phyloP scores from a whole-genome alignment of 2,113 vertebrate genomes.

The Pungitius pungitius region DNA sequence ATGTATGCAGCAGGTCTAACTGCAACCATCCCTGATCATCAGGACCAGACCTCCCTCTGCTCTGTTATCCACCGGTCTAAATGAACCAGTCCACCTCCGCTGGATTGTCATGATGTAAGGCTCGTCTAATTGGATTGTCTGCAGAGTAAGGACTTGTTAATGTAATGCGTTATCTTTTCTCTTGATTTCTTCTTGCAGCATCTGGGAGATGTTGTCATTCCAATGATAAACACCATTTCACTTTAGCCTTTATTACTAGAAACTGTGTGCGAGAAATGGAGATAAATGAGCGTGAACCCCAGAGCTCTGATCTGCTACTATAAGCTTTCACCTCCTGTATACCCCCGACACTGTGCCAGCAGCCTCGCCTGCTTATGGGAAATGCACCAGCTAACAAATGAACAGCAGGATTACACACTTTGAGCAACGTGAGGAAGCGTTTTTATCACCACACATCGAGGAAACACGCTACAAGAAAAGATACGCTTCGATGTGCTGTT shows the following conservation, averaged over 20 bases:
- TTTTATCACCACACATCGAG: slow-evolving; percentile 62
- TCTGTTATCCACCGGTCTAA: slow-evolving; percentile 67
- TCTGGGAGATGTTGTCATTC: slow-evolving; percentile 81
- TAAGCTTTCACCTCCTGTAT: slow-evolving; percentile 72
- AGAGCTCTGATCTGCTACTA: slow-evolving; percentile 74
- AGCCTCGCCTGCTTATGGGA: slow-evolving; percentile 67
- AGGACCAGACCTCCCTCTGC: slow-evolving; percentile 69
- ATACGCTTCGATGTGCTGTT: slow-evolving; percentile 40
- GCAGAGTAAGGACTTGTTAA: slow-evolving; percentile 72
- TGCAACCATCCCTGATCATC: slow-evolving; percentile 62
- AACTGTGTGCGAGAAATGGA: slow-evolving; percentile 78
- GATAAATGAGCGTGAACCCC: slow-evolving; percentile 80
- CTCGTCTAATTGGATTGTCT: slow-evolving; percentile 75
- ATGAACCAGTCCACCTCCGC: slow-evolving; percentile 72
- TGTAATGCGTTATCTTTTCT: slow-evolving; percentile 75
- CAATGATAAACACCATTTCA: slow-evolving; percentile 81
- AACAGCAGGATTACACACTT: slow-evolving; percentile 72
- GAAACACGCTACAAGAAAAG: slow-evolving; percentile 50
- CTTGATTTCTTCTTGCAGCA: slow-evolving; percentile 73
- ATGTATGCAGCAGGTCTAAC: slow-evolving; percentile 68
- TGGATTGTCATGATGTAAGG: slow-evolving; percentile 76
- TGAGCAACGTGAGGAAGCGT: slow-evolving; percentile 62
- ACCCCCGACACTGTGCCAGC: slow-evolving; percentile 59
- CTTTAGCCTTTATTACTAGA: slow-evolving; percentile 79
- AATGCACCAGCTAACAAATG: slow-evolving; percentile 74